Percentiles rank a stretch among this genome's conserved stretches.
phyloP scores from a whole-genome alignment of 2,888 invertebrate species.

The Germaria angustata region DNA sequence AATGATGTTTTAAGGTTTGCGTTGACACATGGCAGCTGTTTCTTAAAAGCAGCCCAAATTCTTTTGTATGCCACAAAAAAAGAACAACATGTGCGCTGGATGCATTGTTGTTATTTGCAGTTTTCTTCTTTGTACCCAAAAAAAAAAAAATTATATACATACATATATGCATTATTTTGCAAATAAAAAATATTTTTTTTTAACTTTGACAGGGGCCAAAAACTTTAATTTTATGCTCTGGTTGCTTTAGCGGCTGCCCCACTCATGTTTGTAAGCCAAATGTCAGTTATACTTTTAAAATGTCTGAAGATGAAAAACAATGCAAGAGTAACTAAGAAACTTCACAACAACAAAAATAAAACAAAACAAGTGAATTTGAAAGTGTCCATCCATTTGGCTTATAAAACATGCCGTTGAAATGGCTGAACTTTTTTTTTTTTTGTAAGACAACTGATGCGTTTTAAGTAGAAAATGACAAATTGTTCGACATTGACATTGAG shows the following conservation, averaged over 20 bases:
- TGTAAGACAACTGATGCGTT: conserved; percentile 48
- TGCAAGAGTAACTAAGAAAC: neutral
- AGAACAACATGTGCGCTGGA: conserved; percentile 46
- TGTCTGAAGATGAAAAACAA: neutral
- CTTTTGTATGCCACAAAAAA: conserved; percentile 3
- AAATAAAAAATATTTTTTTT: neutral
- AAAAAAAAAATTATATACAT: neutral
- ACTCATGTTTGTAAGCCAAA: conserved; percentile 22
- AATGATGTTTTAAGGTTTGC: conserved; percentile 56
- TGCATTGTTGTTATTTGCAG: conserved; percentile 14
- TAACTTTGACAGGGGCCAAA: conserved; percentile 55
- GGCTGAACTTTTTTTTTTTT: conserved; percentile 29
- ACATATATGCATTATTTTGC: conserved; percentile 15
- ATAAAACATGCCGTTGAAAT: conserved; percentile 58
- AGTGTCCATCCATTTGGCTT: conserved; percentile 17
- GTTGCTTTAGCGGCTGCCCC: conserved; percentile 38
- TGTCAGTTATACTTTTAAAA: conserved; percentile 50
- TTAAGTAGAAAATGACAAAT: conserved; percentile 66
- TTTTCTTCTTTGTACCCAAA: neutral
- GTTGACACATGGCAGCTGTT: conserved; percentile 66
- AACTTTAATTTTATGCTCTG: conserved; percentile 58
- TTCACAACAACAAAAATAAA: neutral
- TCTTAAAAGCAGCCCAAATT: conserved; percentile 36
- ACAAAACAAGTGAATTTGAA: conserved; percentile 47
- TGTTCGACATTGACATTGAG: conserved; percentile 65